These are phyloP conservation scores for Agrotis ipsilon DNA, from an alignment of 2,888 invertebrate species.

Conservation along the genomic window DNA sequence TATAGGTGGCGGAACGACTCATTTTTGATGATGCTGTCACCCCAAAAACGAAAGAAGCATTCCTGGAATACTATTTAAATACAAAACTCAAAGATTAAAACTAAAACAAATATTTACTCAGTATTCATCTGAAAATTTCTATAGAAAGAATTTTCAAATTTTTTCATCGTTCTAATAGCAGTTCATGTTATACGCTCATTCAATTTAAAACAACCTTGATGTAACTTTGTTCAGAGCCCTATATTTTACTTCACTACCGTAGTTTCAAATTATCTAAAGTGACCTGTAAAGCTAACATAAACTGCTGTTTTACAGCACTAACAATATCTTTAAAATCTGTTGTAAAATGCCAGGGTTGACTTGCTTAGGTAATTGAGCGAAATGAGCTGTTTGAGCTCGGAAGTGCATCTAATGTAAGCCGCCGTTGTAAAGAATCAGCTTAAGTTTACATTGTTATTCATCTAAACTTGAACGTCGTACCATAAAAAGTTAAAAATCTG, in stretches of 20 bases:
- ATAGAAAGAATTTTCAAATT: neutral
- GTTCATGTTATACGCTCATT: slow-evolving; percentile 6
- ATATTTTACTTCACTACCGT: slow-evolving; percentile 10
- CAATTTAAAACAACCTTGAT: slow-evolving; percentile 29
- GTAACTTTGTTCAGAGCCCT: slow-evolving; percentile 1
- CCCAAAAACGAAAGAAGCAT: no score
- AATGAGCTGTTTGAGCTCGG: neutral
- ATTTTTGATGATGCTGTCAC: no score
- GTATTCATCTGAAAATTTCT: no score
- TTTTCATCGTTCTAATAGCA: neutral
- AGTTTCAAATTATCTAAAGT: slow-evolving; percentile 48
- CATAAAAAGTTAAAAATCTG: no score
- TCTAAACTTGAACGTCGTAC: neutral
- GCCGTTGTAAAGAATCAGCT: neutral
- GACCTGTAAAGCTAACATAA: slow-evolving; percentile 45
- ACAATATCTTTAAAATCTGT: slow-evolving; percentile 46
- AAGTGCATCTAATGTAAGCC: neutral
- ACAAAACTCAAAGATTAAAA: no score
- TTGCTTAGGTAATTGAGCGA: slow-evolving; percentile 30
- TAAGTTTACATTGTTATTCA: neutral
- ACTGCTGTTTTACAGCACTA: slow-evolving; percentile 24
- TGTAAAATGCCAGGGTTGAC: slow-evolving; percentile 42
- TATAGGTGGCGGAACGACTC: no score
- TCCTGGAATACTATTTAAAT: no score
- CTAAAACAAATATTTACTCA: no score